Evolutionary conservation across 2,888 invertebrate species (phyloP), one percentile per base, ranked within the genome.

Genomic region (Tiphia femorata): DNA sequence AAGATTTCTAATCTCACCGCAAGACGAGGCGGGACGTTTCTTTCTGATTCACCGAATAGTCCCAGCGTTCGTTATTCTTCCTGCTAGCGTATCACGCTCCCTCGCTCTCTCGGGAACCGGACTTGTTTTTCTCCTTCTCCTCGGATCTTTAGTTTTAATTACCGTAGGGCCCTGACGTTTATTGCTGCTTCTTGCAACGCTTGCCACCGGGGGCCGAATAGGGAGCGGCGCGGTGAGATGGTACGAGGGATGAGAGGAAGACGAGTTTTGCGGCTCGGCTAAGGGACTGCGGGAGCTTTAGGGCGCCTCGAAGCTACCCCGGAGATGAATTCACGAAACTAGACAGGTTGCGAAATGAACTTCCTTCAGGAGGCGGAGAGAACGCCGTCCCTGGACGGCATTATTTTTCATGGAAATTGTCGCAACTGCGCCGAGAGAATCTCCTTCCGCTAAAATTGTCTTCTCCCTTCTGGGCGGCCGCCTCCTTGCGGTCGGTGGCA

Each of bases 61-160:
- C 49, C 37, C 60, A 37, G 41, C 41, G 27, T 54, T 61, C 64
- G 53, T 56, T 61, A 61, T 61, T 68, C 56, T 51, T 53, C 55
- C 47, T 40, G 48, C 38, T 41, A n/a, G n/a, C n/a, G 35, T 33
- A 40, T 23, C 30, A 12, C 54, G 49, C 53, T 58, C 54, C 33
- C 49, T 50, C 52, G 61, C 52, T n/a, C 53, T 50, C 46, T 44
- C 57, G 48, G 59, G 64, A 53, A 62, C 64, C 73, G 72, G 78
- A n/a, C n/a, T 33, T 33, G 33, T 33, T 33, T 33, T 33, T 33
- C 33, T 14, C 29, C 29, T 12, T 29, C 29, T 10, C 33, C 33
- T n/a, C 64, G 72, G 76, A 81, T 81, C 80, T 78, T 81, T 79
- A 79, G 80, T 81, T 81, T 81, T 81, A 81, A 81, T 81, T 81